Conservation (phyloP, 2,797 vertebrate genomes). For the Alca torda region DNA sequence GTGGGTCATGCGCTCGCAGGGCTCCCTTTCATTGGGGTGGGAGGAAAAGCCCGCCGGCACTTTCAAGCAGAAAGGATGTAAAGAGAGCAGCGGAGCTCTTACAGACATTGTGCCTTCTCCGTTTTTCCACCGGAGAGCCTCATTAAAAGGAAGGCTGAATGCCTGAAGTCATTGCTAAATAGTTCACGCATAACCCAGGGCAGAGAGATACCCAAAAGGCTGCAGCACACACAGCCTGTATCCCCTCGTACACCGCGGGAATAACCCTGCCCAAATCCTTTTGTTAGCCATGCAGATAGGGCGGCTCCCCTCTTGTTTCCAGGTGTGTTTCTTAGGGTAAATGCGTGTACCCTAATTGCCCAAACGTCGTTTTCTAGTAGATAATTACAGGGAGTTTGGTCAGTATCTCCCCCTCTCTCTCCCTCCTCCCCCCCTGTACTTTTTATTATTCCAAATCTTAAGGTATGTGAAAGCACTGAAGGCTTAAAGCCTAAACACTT, state of each 20-base stretch:
- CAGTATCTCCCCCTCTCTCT: neutral
- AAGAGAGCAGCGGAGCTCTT: conserved; percentile 19
- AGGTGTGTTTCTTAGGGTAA: neutral
- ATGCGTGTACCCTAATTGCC: neutral
- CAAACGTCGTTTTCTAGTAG: neutral
- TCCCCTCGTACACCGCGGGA: neutral
- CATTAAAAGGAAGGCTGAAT: neutral
- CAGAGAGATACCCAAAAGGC: neutral
- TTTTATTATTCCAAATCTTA: conserved; percentile 62
- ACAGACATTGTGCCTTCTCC: neutral
- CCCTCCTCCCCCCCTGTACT: neutral
- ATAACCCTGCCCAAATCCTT: neutral
- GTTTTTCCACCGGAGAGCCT: neutral
- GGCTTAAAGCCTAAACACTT: conserved; percentile 80
- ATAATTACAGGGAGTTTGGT: neutral
- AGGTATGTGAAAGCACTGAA: conserved; percentile 58
- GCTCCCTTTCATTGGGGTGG: neutral
- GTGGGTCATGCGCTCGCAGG: neutral
- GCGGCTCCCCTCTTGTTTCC: neutral
- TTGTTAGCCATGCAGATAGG: neutral
- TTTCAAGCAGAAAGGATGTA: neutral
- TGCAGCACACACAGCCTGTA: neutral
- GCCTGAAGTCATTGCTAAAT: neutral
- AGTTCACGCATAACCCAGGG: neutral
- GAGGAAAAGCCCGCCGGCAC: neutral